Percentiles rank a stretch among this genome's conserved stretches.
These are phyloP conservation scores for Pandemis corylana DNA, from an alignment of 2,888 invertebrate genomes.

Conservation along the genomic window DNA sequence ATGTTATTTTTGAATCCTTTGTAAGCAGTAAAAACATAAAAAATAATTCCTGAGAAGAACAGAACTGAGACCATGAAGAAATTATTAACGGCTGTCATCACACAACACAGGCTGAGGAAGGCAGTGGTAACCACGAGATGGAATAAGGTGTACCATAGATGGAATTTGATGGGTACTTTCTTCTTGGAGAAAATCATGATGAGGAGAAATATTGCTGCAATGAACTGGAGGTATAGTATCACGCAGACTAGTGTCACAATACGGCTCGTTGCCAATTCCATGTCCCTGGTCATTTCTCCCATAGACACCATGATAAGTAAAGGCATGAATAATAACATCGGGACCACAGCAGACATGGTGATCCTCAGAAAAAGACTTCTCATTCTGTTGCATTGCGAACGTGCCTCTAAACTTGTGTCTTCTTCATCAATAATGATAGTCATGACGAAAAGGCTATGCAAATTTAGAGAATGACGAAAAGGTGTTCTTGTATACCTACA, in stretches of 20 bases:
- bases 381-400: constrained; percentile 60
- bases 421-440: constrained; percentile 60
- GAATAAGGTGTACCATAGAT: constrained; percentile 64
- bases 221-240: constrained; percentile 64
- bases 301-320: constrained; percentile 56
- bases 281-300: constrained; percentile 46
- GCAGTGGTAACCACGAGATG: constrained; percentile 59
- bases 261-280: constrained; percentile 49
- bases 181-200: constrained; percentile 60
- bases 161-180: constrained; percentile 58
- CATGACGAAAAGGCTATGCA: constrained; percentile 46
- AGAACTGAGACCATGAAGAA: constrained; percentile 50
- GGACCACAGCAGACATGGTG: constrained; percentile 65
- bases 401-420: constrained; percentile 51
- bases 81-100: constrained; percentile 58
- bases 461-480: background rate
- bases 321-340: constrained; percentile 64
- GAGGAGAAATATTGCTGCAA: constrained; percentile 64
- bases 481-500: background rate
- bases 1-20: constrained; percentile 53
- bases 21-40: constrained; percentile 59
- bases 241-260: constrained; percentile 65
- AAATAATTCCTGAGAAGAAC: constrained; percentile 50
- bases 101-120: constrained; percentile 55
- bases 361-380: constrained; percentile 60